Percentiles rank a stretch among this genome's conserved stretches.
Evolutionary conservation across 2,797 vertebrate genomes (phyloP).

Genomic region (Tapirus indicus): DNA sequence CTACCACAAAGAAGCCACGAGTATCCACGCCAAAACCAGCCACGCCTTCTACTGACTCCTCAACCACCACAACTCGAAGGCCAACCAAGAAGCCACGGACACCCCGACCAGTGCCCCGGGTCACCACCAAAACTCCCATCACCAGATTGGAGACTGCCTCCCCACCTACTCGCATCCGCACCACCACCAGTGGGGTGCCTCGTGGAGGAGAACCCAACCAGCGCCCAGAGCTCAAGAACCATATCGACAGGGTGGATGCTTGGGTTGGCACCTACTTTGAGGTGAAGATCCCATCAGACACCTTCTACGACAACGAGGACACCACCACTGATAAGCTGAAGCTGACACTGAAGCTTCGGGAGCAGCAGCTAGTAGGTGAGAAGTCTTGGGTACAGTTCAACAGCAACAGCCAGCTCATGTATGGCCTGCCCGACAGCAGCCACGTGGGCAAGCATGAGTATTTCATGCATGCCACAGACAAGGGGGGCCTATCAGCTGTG

Average conservation of each 20-base stretch:
- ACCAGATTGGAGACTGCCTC: conserved; percentile 91
- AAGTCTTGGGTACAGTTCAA: conserved; percentile 99
- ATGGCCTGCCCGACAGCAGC: conserved; percentile 94
- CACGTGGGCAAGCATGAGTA: conserved; percentile 97
- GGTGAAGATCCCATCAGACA: conserved; percentile 97
- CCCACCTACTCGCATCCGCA: conserved; percentile 88
- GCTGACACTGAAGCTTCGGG: conserved; percentile 94
- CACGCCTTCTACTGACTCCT: conserved; percentile 89
- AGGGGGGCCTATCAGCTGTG: conserved; percentile 93
- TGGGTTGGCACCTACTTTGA: conserved; percentile 99
- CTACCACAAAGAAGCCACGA: conserved; percentile 92
- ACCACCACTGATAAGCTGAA: conserved; percentile 98
- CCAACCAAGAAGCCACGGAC: conserved; percentile 91
- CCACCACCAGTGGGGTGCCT: conserved; percentile 90
- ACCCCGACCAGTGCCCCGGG: conserved; percentile 89
- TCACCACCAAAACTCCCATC: conserved; percentile 92
- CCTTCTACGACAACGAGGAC: conserved; percentile 97
- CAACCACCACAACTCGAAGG: conserved; percentile 91
- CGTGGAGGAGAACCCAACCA: conserved; percentile 90
- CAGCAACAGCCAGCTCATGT: conserved; percentile 98
- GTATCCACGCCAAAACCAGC: conserved; percentile 91
- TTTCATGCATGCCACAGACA: conserved; percentile 97
- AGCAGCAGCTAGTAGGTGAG: conserved; percentile 93
- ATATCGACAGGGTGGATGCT: conserved; percentile 96
- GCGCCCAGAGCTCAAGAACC: conserved; percentile 94